Conservation (phyloP, 2,888 invertebrate species). For the Villa cingulata region DNA sequence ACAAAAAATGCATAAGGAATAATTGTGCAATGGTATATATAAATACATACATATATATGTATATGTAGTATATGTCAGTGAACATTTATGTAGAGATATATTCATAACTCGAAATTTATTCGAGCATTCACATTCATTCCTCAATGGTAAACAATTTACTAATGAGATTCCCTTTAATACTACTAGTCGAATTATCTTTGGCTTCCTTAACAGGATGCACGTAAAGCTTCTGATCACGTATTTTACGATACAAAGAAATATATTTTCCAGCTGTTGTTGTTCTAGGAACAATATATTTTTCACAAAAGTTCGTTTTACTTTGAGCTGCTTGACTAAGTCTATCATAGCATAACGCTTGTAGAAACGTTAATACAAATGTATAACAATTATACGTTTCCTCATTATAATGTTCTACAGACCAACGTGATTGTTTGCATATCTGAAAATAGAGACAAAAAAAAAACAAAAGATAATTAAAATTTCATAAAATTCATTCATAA, state of each 20-base stretch:
- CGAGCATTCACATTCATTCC: constrained; percentile 2
- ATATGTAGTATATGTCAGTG: no score
- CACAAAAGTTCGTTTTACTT: constrained; percentile 56
- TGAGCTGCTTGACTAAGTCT: constrained; percentile 53
- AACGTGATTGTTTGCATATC: constrained; percentile 44
- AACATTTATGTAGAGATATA: no score
- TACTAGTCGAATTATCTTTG: neutral
- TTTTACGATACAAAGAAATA: constrained; percentile 63
- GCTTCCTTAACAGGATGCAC: constrained; percentile 32
- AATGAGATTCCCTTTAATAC: constrained; percentile 1
- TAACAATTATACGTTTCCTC: constrained; percentile 73
- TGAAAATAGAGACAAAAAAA: constrained; percentile 19
- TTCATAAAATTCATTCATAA: no score
- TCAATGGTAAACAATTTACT: constrained; percentile 12
- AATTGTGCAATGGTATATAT: no score
- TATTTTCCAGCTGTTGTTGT: constrained; percentile 75
- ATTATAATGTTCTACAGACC: constrained; percentile 57
- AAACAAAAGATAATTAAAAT: neutral
- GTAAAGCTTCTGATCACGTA: constrained; percentile 42
- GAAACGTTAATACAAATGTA: constrained; percentile 68
- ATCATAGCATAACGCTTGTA: constrained; percentile 57
- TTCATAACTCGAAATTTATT: no score
- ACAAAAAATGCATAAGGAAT: no score
- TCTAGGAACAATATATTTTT: constrained; percentile 66
- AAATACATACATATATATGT: no score